Evolutionary conservation across 2,113 vertebrate genomes (phyloP).

Genomic region (Macquaria ambigua): DNA sequence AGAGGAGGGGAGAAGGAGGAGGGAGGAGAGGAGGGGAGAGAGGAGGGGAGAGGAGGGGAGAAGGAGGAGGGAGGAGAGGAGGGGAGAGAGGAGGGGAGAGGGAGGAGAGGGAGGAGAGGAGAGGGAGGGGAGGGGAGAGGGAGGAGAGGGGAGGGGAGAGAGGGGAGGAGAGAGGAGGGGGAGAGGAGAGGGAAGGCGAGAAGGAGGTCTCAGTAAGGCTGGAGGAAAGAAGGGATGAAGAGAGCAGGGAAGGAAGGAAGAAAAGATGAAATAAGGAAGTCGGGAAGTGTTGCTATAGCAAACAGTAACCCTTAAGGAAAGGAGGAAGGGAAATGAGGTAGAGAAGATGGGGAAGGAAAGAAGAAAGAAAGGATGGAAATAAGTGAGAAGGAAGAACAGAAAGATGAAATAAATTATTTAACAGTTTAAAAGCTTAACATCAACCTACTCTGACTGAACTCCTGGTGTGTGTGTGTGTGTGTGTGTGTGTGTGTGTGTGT

Average conservation of each 20-base stretch:
- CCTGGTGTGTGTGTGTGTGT: slow-evolving; percentile 1
- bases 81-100: no score
- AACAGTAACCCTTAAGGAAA: background rate
- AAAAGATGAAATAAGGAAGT: background rate
- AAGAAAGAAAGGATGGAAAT: background rate
- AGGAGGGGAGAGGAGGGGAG: no score
- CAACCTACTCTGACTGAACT: background rate
- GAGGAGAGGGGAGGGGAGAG: no score
- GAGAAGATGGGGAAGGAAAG: background rate
- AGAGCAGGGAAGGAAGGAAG: background rate
- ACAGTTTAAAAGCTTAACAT: background rate
- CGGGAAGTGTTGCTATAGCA: background rate
- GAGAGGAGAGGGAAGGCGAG: background rate
- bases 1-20: background rate
- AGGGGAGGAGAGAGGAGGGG: no score
- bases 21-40: background rate
- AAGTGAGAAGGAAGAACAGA: background rate
- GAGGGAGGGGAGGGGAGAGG: no score
- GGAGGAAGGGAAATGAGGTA: no score
- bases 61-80: no score
- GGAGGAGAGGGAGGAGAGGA: no score
- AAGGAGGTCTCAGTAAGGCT: no score
- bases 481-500: slow-evolving; percentile 78
- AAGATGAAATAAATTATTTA: no score
- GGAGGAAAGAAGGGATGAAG: no score